phyloP scores from a whole-genome alignment of 2,888 invertebrate species.

The Rhynchonema sp. region DNA sequence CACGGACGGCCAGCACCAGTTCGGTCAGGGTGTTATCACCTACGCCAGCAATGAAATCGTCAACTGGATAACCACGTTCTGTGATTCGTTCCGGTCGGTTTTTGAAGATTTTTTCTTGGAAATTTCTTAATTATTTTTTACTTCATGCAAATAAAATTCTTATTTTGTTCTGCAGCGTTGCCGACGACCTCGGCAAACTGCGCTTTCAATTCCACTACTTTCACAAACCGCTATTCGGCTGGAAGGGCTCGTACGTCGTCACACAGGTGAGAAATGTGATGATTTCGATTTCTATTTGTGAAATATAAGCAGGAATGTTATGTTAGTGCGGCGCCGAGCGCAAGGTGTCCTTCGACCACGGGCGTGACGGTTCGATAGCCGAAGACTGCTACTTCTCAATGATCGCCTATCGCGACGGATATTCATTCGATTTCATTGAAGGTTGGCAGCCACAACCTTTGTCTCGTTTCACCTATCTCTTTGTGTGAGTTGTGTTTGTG shows the following conservation, averaged over 20 bases:
- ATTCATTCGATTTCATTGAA: constrained; percentile 79
- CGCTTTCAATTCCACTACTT: constrained; percentile 75
- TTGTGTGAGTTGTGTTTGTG: not conserved
- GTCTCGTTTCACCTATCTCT: constrained; percentile 1
- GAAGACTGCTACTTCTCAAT: constrained; percentile 94
- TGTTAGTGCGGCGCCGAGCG: constrained; percentile 49
- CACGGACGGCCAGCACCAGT: constrained; percentile 73
- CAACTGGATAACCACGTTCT: constrained; percentile 86
- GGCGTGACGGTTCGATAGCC: constrained; percentile 85
- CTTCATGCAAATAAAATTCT: not conserved
- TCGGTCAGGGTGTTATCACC: constrained; percentile 53
- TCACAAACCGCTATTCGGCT: constrained; percentile 82
- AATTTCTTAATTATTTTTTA: not conserved
- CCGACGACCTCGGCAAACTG: constrained; percentile 92
- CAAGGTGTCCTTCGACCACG: constrained; percentile 81
- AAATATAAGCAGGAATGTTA: not conserved
- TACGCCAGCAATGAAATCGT: constrained; percentile 86
- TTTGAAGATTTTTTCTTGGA: not conserved
- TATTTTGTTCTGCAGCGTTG: constrained; percentile 51
- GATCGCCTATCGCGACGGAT: constrained; percentile 74
- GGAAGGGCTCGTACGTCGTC: constrained; percentile 94
- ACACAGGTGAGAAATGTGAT: no score
- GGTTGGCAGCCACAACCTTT: constrained; percentile 27
- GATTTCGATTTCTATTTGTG: no score
- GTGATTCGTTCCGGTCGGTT: constrained; percentile 48